Evolutionary conservation across 2,113 vertebrate genomes (phyloP).

Genomic region (Muscicapa adusta): DNA sequence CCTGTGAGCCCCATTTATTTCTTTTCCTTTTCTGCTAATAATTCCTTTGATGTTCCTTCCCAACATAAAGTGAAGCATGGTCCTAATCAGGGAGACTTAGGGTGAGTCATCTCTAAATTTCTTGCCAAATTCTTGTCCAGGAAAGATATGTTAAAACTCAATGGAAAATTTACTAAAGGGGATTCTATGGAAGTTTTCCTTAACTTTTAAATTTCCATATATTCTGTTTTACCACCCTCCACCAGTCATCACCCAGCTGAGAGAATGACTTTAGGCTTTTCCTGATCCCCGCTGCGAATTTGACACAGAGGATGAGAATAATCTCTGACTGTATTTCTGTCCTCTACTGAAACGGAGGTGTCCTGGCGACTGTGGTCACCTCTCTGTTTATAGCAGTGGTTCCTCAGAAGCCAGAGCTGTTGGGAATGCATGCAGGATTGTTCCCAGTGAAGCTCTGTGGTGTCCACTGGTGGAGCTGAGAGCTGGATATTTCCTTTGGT

Average conservation of each 20-base stretch:
- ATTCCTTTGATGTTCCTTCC: neutral
- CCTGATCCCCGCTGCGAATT: neutral
- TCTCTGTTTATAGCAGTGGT: neutral
- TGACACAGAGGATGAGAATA: accelerated
- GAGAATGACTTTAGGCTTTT: neutral
- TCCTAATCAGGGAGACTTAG: neutral
- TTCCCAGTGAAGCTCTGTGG: neutral
- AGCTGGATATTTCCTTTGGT: neutral
- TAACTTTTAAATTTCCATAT: neutral
- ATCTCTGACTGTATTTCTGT: neutral
- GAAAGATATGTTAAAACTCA: neutral
- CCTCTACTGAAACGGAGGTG: accelerated
- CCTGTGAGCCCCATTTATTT: neutral
- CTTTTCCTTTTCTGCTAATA: neutral
- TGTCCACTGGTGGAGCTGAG: neutral
- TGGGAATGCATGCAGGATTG: neutral
- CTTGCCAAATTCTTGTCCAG: neutral
- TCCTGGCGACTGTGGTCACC: neutral
- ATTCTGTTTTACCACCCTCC: neutral
- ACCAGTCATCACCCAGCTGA: neutral
- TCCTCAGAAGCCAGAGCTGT: neutral
- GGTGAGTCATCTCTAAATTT: neutral
- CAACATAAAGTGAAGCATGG: neutral
- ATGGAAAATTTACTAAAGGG: neutral
- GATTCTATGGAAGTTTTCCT: neutral